Conservation (phyloP, 1,140 invertebrate genomes). For the Camponotus pennsylvanicus region DNA sequence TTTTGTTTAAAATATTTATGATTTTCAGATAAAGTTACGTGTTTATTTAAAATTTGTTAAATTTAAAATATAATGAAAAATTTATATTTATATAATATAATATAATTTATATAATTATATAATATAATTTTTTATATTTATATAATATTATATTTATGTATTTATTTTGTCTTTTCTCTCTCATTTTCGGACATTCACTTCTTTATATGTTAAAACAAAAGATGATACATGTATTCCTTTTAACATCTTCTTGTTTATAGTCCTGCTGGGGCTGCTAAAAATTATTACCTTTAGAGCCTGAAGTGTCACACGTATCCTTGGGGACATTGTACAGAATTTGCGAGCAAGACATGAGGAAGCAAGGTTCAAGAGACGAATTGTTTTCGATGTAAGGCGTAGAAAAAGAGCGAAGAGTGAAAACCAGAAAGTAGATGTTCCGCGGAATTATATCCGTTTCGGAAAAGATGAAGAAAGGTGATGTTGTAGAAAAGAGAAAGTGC, state of each 20-base stretch:
- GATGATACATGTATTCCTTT: conserved; percentile 19
- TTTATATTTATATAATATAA: not conserved
- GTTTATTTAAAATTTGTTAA: not conserved
- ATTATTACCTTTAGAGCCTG: conserved; percentile 28
- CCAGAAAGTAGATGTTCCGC: conserved; percentile 14
- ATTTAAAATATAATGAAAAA: not conserved
- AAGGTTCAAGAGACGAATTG: conserved; percentile 34
- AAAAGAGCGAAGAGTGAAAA: conserved; percentile 48
- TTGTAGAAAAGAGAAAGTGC: conserved; percentile 35
- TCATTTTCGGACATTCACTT: not conserved
- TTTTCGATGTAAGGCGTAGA: conserved; percentile 46
- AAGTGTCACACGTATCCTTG: not conserved
- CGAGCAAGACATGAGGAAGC: conserved; percentile 19
- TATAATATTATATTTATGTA: too few relatives aligned
- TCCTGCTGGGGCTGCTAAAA: conserved; percentile 33
- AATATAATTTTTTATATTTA: not conserved
- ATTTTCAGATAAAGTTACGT: not conserved
- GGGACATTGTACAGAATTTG: conserved; percentile 28
- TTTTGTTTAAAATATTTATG: not conserved
- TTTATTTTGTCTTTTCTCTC: not conserved
- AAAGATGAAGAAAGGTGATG: not conserved
- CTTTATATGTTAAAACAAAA: conserved; percentile 16
- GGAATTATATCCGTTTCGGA: conserved; percentile 42
- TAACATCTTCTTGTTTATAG: conserved; percentile 27
- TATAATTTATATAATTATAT: not conserved